These are phyloP conservation scores for Micromesistius poutassou DNA, from an alignment of 2,797 vertebrate genomes.

Conservation along the genomic window DNA sequence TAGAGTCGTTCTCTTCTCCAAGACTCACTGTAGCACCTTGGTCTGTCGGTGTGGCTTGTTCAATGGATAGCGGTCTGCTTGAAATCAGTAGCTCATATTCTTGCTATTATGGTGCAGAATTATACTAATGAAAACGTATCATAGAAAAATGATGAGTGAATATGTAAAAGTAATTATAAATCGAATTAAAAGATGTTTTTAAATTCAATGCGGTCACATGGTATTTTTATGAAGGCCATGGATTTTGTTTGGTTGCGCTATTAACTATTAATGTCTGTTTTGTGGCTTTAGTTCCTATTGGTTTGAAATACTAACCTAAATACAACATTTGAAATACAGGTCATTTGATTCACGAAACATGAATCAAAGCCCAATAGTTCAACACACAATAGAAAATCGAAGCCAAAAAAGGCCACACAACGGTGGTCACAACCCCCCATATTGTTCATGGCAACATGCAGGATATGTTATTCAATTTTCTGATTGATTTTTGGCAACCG, in stretches of 20 bases:
- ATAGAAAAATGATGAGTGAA: neutral
- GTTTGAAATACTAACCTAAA: too few species aligned
- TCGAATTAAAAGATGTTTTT: neutral
- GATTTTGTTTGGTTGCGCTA: neutral
- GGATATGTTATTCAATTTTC: neutral
- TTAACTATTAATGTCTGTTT: neutral
- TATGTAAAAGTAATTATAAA: too few species aligned
- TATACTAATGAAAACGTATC: neutral
- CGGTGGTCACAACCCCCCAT: neutral
- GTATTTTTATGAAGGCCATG: neutral
- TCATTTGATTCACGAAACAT: neutral
- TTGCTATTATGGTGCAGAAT: neutral
- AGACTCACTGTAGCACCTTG: conserved; percentile 29
- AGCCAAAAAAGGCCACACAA: neutral
- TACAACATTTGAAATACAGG: too few species aligned
- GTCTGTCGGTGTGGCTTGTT: neutral
- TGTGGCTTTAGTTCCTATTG: neutral
- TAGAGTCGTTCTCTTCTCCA: conserved; percentile 19
- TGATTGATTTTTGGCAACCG: neutral
- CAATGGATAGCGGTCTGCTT: neutral
- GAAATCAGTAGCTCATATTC: neutral
- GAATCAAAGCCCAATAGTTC: neutral
- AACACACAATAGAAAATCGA: neutral
- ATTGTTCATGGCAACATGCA: neutral
- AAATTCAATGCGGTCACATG: neutral